phyloP scores from a whole-genome alignment of 1,140 invertebrate genomes.

The Sminthurinus signatus region DNA sequence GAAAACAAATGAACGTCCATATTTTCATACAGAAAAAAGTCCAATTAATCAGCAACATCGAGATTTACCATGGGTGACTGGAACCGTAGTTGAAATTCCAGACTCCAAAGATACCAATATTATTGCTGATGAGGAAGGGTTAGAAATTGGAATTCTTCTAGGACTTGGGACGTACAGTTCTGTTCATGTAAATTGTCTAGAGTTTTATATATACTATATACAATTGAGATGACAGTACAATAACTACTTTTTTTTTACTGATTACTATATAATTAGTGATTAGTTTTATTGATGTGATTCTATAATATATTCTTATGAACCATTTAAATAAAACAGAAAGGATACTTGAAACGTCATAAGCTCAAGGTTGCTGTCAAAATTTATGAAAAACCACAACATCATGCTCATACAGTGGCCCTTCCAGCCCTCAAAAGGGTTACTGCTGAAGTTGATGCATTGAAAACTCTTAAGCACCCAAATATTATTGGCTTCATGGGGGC shows the following conservation, averaged over 20 bases:
- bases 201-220: not conserved
- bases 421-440: not conserved
- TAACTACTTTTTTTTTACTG: too few species aligned
- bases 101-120: not conserved
- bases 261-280: too few species aligned
- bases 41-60: not conserved
- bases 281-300: too few species aligned
- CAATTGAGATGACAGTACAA: not conserved
- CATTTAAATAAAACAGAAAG: not conserved
- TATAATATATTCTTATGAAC: too few species aligned
- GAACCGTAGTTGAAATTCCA: not conserved
- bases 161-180: not conserved
- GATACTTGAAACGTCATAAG: constrained; percentile 1
- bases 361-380: constrained; percentile 2
- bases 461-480: constrained; percentile 7
- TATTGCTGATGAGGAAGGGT: not conserved
- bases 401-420: not conserved
- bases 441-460: not conserved
- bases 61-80: not conserved
- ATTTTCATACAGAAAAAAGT: not conserved
- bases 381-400: not conserved
- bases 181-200: constrained; percentile 2
- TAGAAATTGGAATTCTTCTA: not conserved
- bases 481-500: constrained; percentile 15
- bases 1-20: not conserved